phyloP scores from a whole-genome alignment of 2,113 vertebrate genomes.

The Dendropsophus ebraccatus region DNA sequence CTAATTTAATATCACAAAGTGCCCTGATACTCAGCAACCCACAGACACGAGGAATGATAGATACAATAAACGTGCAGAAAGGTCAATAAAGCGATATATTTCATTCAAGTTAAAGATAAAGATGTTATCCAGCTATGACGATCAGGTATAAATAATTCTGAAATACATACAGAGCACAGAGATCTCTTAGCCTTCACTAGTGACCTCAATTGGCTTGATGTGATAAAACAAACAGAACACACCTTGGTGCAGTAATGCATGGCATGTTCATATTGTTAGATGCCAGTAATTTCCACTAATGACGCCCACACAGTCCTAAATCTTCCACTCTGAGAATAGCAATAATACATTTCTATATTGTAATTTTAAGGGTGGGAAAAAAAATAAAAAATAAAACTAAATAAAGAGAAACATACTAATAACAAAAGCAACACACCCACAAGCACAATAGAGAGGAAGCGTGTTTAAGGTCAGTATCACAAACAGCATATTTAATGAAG shows the following conservation, averaged over 20 bases:
- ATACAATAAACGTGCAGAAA: no score
- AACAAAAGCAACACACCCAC: not conserved
- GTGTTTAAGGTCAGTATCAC: not conserved
- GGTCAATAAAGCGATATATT: not conserved
- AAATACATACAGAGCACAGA: not conserved
- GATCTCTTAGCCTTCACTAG: not conserved
- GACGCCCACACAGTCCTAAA: slow-evolving; percentile 6
- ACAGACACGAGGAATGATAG: no score
- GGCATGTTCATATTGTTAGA: not conserved
- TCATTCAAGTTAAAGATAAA: not conserved
- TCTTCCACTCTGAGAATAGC: slow-evolving; percentile 8
- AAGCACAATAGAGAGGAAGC: not conserved
- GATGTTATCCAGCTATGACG: not conserved
- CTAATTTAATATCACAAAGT: not conserved
- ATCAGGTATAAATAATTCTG: not conserved
- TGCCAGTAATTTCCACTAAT: slow-evolving; percentile 9
- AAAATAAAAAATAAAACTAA: not conserved
- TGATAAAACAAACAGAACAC: slow-evolving; percentile 35
- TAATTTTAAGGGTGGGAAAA: not conserved
- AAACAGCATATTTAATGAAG: not conserved
- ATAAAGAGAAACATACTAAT: not conserved
- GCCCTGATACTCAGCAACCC: no score
- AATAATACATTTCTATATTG: not conserved
- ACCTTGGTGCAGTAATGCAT: slow-evolving; percentile 19
- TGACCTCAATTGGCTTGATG: slow-evolving; percentile 34